phyloP scores from a whole-genome alignment of 2,113 vertebrate species.

The Carlito syrichta region DNA sequence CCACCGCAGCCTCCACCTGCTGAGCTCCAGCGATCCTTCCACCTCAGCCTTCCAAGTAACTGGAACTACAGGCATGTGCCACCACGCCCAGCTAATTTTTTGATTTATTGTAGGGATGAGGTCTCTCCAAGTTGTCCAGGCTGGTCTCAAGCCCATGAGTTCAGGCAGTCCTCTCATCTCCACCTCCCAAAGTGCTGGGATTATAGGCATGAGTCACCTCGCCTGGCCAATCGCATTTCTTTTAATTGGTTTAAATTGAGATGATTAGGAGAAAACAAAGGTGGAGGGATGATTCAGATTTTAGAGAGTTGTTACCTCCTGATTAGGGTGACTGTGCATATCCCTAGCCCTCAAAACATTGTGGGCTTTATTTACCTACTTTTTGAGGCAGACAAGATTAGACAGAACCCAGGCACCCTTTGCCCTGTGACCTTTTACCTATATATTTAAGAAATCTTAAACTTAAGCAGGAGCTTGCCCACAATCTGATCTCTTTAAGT shows the following conservation, averaged over 20 bases:
- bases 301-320: background rate
- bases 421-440: background rate
- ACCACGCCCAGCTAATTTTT: too few relatives aligned
- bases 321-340: background rate
- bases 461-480: background rate
- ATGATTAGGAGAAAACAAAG: background rate
- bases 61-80: too few relatives aligned
- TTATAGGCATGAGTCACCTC: too few relatives aligned
- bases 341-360: background rate
- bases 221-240: background rate
- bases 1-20: too few relatives aligned
- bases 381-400: background rate
- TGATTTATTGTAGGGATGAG: too few relatives aligned
- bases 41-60: too few relatives aligned
- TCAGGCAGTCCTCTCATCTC: too few relatives aligned
- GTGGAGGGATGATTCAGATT: background rate
- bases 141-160: too few relatives aligned
- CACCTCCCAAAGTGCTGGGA: too few relatives aligned
- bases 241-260: conserved; percentile 18
- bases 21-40: too few relatives aligned
- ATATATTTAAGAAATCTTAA: background rate
- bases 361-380: background rate
- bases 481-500: background rate
- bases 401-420: background rate
- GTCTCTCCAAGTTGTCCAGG: too few relatives aligned